Evolutionary conservation across 2,888 invertebrate species (phyloP), one percentile per base, ranked within the genome.

Genomic region (Escarpia spicata): DNA sequence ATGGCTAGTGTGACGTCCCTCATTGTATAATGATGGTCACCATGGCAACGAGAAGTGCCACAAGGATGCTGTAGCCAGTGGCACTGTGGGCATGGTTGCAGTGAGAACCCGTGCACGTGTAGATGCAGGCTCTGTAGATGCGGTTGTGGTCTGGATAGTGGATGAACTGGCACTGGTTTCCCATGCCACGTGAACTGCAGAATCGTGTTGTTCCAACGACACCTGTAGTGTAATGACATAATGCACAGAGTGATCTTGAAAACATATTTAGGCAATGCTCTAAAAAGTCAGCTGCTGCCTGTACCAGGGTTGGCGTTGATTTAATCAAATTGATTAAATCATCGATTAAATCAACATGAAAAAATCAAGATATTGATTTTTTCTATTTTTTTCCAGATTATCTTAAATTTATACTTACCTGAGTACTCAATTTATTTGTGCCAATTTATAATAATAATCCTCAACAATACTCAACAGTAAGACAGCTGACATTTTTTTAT

Each of bases 131-230:
- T 91, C 96, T 93, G 94, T 96, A 96, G 93, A 96, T 95, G 58
- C 96, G 94, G 94, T 96, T 96, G 94, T 96, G 96, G 94, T 96
- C 96, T 0, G 96, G 96, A 94, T 96, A 96, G 90, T 95, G 94
- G 90, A 96, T 95, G 93, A 96, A 96, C 94, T 96, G 96, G 93
- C 96, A 96, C 94, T 96, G 96, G 94, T 96, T 95, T 91, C 96
- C 96, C 94, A 96, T 94, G 94, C 96, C 96, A 91, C 96, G 94
- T 37, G 96, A 96, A 93, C 96, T 96, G 94, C 96, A 96, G 95
- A 96, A 96, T 92, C 96, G 93, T 93, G 96, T 96, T 12, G 96
- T 96, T 4, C 96, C 96, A 15, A 96, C 96, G 90, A 96, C 95
- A 93, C 96, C 96, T 96, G 31, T 45, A 92, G 26, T 90, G 15